Base-by-base conservation (phyloP, 2,113 vertebrate species). In the Clinocottus analis region DNA sequence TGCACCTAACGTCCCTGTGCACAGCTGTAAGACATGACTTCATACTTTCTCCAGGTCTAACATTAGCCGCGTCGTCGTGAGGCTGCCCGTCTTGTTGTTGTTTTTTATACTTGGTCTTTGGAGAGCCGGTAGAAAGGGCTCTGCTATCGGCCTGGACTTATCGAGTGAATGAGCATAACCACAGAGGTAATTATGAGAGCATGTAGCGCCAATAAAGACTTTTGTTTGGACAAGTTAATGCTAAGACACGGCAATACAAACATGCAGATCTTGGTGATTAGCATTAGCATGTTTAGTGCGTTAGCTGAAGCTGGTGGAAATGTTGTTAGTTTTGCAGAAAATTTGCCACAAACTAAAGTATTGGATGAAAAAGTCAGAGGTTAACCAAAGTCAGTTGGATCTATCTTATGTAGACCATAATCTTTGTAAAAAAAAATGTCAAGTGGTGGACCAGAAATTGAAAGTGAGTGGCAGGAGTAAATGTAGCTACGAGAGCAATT, bases 31-130 rank as follows among this genome's bases (percentile, higher is more conserved):
- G 37, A 60, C 16, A 17, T 68, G n/a, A 8, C 58, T n/a, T 13
- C 58, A 59, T 31, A 19, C 3, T 72, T 62, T n/a, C 6, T 58
- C 8, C 53, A 3, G 17, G 2, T 69, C 58, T 77, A 74, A 74
- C 23, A 62, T 58, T 71, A 70, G 47, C 51, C 13, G 27, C 27
- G 55, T 61, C 71, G 23, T 67, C 39, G 7, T 55, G 43, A 70
- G n/a, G 17, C 41, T 60, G 21, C 7, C 2, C 0, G 10, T n/a
- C n/a, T n/a, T 39, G 45, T 2, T 29, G 13, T 39, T 43, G 14
- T 25, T 27, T 17, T 39, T 25, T 63, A 23, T 21, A 10, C 29
- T 31, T n/a, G 23, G 4, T 16, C 21, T 77, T 35, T 60, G 56
- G 33, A 60, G 14, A 51, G 43, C 53, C 39, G 43, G 41, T 61